These are phyloP conservation scores for Anarrhichthys ocellatus DNA, from an alignment of 2,113 vertebrate genomes.

Conservation along the genomic window DNA sequence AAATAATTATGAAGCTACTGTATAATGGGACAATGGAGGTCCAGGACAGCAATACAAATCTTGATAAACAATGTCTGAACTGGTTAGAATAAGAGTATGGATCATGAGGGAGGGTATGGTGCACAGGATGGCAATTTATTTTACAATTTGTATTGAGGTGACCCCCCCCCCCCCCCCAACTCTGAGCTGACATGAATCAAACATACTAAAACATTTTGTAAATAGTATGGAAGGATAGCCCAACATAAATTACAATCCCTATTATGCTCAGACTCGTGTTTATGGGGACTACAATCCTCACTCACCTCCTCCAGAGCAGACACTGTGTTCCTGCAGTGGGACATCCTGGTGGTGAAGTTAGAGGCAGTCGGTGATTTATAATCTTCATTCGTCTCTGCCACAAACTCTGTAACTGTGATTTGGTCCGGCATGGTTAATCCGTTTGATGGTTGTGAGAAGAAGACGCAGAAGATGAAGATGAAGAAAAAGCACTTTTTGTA, in stretches of 20 bases:
- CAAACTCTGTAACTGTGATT: constrained; percentile 98
- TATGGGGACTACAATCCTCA: not conserved
- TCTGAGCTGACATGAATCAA: not conserved
- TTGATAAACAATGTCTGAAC: not conserved
- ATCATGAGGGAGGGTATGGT: not conserved
- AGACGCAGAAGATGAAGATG: not conserved
- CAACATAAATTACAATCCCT: not conserved
- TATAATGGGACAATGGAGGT: not conserved
- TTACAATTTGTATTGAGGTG: not conserved
- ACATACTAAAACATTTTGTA: not conserved
- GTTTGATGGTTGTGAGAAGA: constrained; percentile 16
- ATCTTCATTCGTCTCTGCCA: constrained; percentile 98
- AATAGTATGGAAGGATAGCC: not conserved
- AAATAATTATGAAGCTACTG: not conserved
- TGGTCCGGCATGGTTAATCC: constrained; percentile 92
- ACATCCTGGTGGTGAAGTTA: constrained; percentile 98
- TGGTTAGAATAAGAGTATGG: not conserved
- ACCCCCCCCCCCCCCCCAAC: not conserved
- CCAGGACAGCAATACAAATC: not conserved
- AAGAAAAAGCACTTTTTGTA: constrained; percentile 20
- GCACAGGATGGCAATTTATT: not conserved
- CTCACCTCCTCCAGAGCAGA: constrained; percentile 96
- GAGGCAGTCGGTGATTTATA: constrained; percentile 98
- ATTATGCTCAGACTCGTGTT: not conserved
- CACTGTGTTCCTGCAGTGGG: constrained; percentile 97